Evolutionary conservation across 30 jellyfish, hydroid and myxozoan species (phyloP).

Genomic region (Sanderia malayensis): DNA sequence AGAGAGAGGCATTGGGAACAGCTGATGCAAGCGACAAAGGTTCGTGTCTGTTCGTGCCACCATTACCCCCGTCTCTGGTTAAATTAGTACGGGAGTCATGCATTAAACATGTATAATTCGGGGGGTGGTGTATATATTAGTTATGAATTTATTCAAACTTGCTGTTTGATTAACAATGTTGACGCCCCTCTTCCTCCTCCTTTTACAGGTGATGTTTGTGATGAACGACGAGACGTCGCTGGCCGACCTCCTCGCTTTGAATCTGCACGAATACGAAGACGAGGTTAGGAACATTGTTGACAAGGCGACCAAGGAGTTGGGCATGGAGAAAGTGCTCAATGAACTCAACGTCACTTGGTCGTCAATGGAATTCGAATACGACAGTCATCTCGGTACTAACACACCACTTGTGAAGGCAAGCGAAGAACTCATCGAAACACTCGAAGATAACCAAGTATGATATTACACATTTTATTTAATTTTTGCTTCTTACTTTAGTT

Average conservation of each 20-base stretch:
- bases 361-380: constrained; percentile 90
- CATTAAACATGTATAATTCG: no score
- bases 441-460: constrained; percentile 93
- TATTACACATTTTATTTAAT: not conserved
- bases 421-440: constrained; percentile 93
- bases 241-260: constrained; percentile 89
- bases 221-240: constrained; percentile 94
- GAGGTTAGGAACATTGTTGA: constrained; percentile 92
- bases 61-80: no score
- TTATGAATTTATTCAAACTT: no score
- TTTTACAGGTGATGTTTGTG: constrained; percentile 71
- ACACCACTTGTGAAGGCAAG: constrained; percentile 84
- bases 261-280: constrained; percentile 87
- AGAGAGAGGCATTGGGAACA: constrained; percentile 99
- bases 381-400: constrained; percentile 75
- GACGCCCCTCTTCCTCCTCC: no score
- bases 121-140: no score
- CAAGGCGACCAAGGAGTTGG: constrained; percentile 93
- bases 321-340: constrained; percentile 94
- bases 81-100: no score
- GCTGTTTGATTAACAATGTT: no score
- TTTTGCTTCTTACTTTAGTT: not conserved
- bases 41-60: no score
- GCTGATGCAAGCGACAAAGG: constrained; percentile 98
- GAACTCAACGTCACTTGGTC: constrained; percentile 95